Evolutionary conservation across 2,113 vertebrate species (phyloP).

Genomic region (Struthio camelus): DNA sequence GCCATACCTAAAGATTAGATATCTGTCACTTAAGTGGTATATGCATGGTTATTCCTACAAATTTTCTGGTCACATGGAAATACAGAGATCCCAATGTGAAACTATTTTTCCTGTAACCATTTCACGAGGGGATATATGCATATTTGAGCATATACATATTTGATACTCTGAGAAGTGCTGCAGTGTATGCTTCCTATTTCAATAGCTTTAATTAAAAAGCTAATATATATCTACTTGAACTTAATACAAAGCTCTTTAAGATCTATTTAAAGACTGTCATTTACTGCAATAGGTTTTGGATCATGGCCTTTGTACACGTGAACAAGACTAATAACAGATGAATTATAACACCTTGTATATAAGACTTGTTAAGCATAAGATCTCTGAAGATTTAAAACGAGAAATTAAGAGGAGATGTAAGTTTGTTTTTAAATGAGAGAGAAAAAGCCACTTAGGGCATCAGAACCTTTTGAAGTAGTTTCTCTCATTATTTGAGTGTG

Average conservation of each 20-base stretch:
- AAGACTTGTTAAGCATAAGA: neutral
- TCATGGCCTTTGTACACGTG: neutral
- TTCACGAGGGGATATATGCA: neutral
- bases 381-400: neutral
- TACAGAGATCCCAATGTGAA: neutral
- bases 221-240: neutral
- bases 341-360: neutral
- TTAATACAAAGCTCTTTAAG: neutral
- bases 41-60: neutral
- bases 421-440: neutral
- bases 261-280: neutral
- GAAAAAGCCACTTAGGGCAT: neutral
- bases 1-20: neutral
- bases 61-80: neutral
- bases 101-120: neutral
- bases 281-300: neutral
- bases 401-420: neutral
- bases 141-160: neutral
- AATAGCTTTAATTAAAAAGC: neutral
- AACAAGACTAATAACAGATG: neutral
- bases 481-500: neutral
- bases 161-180: accelerated
- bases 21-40: neutral
- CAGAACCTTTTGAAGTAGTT: neutral
- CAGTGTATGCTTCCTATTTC: neutral